Evolutionary conservation across 2,797 vertebrate species (phyloP), one percentile per base, ranked within the genome.

Genomic region (Babyrousa celebensis): DNA sequence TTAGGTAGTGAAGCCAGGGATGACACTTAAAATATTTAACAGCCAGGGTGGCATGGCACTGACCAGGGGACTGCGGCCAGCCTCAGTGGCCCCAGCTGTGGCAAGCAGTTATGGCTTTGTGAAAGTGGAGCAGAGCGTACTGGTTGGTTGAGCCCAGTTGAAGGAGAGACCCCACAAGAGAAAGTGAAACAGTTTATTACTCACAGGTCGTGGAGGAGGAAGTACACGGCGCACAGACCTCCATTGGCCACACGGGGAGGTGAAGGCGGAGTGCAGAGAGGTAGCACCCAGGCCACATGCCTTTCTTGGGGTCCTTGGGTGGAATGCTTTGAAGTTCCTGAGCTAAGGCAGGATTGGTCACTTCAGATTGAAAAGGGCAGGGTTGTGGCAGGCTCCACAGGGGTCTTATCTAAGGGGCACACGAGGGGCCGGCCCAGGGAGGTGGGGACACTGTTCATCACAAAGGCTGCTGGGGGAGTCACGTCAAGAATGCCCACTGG

Each of bases 11-110:
- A 96, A 96, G 84, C n/a, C 54, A 72, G 43, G 58, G 32, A 56
- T 92, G 68, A 75, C 80, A 72, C 40, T 72, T 65, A 90, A 80
- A 94, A 94, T 63, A 70, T 43, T 74, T 82, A 70, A 85, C 29
- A 65, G 36, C 58, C 20, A 89, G 63, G 29, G 56, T 60, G 18
- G 29, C 6, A 6, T 82, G 91, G n/a, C 48, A 65, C 70, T 52
- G 48, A 75, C 6, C 4, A 36, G 56, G 70, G 62, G 12, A 23
- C 82, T 43, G 14, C 43, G 56, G 20, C 78, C 32, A 58, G 25
- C 78, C 93, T 85, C 82, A 18, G 54, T 54, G 70, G 36, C 77
- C 32, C 32, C 56, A 17, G 5, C 62, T 87, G 54, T 48, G 18
- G 89, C 77, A n/a, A 25, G 40, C 67, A 63, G 56, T 80, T 63